Evolutionary conservation across 1,140 invertebrate species (phyloP).

Genomic region (Eueides isabella): DNA sequence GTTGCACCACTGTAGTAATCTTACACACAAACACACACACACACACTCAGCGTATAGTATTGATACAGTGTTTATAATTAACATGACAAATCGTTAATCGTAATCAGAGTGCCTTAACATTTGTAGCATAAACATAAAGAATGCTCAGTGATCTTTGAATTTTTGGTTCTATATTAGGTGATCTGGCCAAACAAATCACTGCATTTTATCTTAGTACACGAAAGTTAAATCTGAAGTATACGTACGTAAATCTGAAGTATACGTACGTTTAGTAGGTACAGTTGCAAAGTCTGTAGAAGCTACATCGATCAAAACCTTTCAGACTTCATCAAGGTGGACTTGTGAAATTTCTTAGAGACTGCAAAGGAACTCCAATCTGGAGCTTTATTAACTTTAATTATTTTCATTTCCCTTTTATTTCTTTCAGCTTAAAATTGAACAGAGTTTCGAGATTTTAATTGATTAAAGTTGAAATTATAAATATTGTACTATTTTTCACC

Average conservation of each 20-base stretch:
- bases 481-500: neutral
- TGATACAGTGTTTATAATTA: too few species aligned
- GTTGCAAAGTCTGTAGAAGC: neutral
- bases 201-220: neutral
- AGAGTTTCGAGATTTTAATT: neutral
- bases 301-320: neutral
- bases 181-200: neutral
- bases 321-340: slow-evolving; percentile 14
- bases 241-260: neutral
- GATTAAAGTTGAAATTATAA: neutral
- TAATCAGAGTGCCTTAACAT: too few species aligned
- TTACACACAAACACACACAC: too few species aligned
- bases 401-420: slow-evolving; percentile 5
- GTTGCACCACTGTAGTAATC: too few species aligned
- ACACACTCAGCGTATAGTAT: too few species aligned
- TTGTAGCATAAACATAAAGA: too few species aligned
- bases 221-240: neutral
- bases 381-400: slow-evolving; percentile 18
- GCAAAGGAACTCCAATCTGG: slow-evolving; percentile 19
- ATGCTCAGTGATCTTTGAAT: too few species aligned
- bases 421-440: neutral
- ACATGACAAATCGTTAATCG: too few species aligned
- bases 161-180: too few species aligned
- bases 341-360: neutral
- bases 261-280: neutral